A percentile compares a stretch with the other conserved stretches of the same genome.
phyloP scores from a whole-genome alignment of 1,140 invertebrate genomes.

The Whitmania pigra region DNA sequence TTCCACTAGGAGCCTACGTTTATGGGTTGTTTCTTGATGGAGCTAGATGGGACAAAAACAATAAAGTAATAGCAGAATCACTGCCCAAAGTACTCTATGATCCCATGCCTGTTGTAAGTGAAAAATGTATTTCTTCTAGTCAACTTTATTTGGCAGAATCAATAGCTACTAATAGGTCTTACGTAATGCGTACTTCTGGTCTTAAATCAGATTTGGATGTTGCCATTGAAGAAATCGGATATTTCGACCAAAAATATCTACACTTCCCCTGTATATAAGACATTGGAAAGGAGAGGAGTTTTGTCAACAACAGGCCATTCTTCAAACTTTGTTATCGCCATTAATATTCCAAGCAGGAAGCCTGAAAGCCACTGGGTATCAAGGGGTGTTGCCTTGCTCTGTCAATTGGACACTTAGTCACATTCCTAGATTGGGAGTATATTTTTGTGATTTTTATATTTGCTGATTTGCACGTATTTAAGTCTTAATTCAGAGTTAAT shows the following conservation, averaged over 20 bases:
- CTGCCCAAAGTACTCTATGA: slow-evolving; percentile 68
- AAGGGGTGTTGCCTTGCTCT: slow-evolving; percentile 68
- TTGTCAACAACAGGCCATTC: slow-evolving; percentile 78
- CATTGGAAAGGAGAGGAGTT: slow-evolving; percentile 61
- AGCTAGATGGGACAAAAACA: slow-evolving; percentile 45
- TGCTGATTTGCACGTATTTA: too few relatives aligned
- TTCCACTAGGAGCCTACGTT: slow-evolving; percentile 40
- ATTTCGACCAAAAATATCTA: slow-evolving; percentile 2
- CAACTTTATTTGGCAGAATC: too few relatives aligned
- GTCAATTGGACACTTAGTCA: slow-evolving; percentile 51
- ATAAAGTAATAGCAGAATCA: slow-evolving; percentile 58
- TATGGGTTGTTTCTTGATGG: slow-evolving; percentile 45
- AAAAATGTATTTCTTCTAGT: too few relatives aligned
- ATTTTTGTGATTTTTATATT: too few relatives aligned
- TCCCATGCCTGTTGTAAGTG: slow-evolving; percentile 57
- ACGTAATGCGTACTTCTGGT: background rate
- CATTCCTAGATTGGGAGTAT: too few relatives aligned
- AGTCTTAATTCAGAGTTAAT: too few relatives aligned
- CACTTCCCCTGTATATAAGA: slow-evolving; percentile 56
- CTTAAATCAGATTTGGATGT: slow-evolving; percentile 13
- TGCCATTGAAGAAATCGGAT: slow-evolving; percentile 8
- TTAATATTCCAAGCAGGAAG: slow-evolving; percentile 55
- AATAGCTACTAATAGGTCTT: background rate
- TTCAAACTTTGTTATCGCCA: slow-evolving; percentile 75
- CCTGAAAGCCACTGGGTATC: slow-evolving; percentile 71